A percentile compares a stretch with the other conserved stretches of the same genome.
These are phyloP conservation scores for Carassius carassius DNA, from an alignment of 2,113 vertebrate species.

Conservation along the genomic window DNA sequence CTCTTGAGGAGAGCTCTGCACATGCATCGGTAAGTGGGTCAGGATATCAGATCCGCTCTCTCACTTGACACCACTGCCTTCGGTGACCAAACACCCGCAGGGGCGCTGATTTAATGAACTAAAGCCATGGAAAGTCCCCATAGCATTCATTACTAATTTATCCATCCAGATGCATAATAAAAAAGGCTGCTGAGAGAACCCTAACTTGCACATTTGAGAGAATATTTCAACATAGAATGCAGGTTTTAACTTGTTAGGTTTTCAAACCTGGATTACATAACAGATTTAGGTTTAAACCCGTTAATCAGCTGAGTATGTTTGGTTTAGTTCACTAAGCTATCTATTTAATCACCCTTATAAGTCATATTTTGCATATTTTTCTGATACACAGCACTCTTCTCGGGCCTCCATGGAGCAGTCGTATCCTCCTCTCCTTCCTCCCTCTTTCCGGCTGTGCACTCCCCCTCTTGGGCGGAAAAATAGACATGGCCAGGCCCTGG, in stretches of 20 bases:
- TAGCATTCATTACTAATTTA: slow-evolving; percentile 53
- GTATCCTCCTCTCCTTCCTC: slow-evolving; percentile 58
- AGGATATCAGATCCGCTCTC: slow-evolving; percentile 63
- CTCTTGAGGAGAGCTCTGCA: slow-evolving; percentile 59
- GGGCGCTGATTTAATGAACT: slow-evolving; percentile 21
- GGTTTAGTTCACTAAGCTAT: background rate
- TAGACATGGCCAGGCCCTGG: slow-evolving; percentile 61
- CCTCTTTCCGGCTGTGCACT: slow-evolving; percentile 71
- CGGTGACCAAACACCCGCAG: slow-evolving; percentile 50
- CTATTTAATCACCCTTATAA: background rate
- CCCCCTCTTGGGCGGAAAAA: slow-evolving; percentile 70
- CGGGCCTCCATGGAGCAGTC: slow-evolving; percentile 52
- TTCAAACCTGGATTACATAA: background rate
- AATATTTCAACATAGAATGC: background rate
- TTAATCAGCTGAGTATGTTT: background rate
- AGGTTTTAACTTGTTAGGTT: slow-evolving; percentile 27
- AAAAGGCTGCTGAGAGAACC: slow-evolving; percentile 24
- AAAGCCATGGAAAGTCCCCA: slow-evolving; percentile 36
- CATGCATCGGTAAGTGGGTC: slow-evolving; percentile 72
- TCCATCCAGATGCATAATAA: slow-evolving; percentile 51
- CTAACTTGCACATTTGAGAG: background rate
- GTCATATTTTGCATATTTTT: slow-evolving; percentile 2
- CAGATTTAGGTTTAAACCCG: background rate
- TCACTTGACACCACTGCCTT: slow-evolving; percentile 62
- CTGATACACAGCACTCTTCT: slow-evolving; percentile 63